These are phyloP conservation scores for Phania funesta DNA, from an alignment of 2,888 invertebrate species.

Conservation along the genomic window DNA sequence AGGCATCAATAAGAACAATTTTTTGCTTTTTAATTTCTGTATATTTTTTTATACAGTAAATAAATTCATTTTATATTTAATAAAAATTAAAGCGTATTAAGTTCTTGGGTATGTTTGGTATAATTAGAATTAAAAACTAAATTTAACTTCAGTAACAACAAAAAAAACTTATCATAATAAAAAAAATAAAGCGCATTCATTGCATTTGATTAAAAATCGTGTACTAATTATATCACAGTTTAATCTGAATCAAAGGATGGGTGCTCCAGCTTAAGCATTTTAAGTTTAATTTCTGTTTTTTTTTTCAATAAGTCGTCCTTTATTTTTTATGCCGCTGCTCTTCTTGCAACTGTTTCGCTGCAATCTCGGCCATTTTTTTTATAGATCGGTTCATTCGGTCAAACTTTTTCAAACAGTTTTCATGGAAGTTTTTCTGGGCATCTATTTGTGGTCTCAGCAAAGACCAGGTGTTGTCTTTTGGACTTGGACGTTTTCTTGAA, in stretches of 20 bases:
- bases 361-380: neutral
- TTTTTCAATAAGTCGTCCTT: neutral
- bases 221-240: neutral
- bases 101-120: neutral
- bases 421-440: neutral
- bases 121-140: neutral
- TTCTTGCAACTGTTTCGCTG: neutral
- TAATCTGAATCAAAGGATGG: neutral
- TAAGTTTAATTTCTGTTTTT: neutral
- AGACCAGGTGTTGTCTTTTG: neutral
- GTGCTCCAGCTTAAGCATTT: neutral
- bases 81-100: conserved; percentile 23
- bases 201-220: neutral
- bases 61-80: neutral
- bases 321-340: neutral
- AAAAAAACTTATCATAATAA: neutral
- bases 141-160: neutral
- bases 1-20: too few relatives aligned
- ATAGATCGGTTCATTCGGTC: neutral
- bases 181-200: neutral
- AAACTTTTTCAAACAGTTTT: neutral
- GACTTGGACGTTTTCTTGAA: conserved; percentile 15
- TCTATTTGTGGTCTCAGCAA: conserved; percentile 3
- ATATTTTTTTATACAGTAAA: neutral
- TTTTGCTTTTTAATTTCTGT: neutral